These are phyloP conservation scores for Clarias batrachus DNA, from an alignment of 2,113 vertebrate genomes.

Conservation along the genomic window DNA sequence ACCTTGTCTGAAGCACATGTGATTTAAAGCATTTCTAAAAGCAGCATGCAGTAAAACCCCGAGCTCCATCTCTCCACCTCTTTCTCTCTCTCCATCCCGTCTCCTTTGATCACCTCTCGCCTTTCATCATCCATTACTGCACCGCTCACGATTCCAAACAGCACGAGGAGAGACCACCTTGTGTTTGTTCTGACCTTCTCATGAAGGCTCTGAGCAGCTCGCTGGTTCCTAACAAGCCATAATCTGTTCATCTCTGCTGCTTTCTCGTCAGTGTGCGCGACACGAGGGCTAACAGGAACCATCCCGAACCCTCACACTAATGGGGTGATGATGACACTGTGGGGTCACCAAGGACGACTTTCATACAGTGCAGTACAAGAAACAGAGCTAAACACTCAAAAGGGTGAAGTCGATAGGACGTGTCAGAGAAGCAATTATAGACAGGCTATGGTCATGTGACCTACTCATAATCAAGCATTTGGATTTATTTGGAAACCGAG, in stretches of 20 bases:
- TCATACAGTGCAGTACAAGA: background rate
- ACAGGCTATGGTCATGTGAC: background rate
- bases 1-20: constrained; percentile 49
- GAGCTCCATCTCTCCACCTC: background rate
- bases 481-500: no score
- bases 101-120: background rate
- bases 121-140: constrained; percentile 24
- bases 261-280: background rate
- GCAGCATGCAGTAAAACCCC: constrained; percentile 15
- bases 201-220: background rate
- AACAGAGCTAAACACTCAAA: background rate
- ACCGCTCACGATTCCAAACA: background rate
- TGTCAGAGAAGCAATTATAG: background rate
- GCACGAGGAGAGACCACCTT: background rate
- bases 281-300: constrained; percentile 25
- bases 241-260: constrained; percentile 7
- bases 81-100: constrained; percentile 10
- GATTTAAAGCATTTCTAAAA: constrained; percentile 42
- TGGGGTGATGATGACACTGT: background rate
- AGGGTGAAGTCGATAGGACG: background rate
- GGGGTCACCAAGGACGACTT: background rate
- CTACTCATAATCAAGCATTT: background rate
- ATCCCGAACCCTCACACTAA: background rate
- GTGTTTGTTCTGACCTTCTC: background rate
- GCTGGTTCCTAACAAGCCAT: background rate